Evolutionary conservation across 2,797 vertebrate species (phyloP).

Genomic region (Lagorchestes hirsutus): DNA sequence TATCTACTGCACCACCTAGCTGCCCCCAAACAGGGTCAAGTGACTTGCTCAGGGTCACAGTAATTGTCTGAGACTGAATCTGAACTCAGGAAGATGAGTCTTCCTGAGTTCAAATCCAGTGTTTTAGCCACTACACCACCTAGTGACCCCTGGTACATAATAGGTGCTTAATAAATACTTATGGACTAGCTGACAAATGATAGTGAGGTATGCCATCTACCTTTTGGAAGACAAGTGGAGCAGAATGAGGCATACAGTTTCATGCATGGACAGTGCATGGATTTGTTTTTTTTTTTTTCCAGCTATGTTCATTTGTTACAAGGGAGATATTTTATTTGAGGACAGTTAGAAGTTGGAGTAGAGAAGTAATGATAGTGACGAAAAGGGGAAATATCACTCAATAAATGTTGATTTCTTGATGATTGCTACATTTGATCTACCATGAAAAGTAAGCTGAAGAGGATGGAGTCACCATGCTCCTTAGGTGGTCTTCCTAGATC

Average conservation of each 20-base stretch:
- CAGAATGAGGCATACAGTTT: neutral
- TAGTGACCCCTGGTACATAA: neutral
- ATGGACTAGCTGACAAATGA: neutral
- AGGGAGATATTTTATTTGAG: neutral
- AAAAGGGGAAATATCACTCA: neutral
- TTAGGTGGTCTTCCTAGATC: neutral
- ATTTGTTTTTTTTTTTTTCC: no score
- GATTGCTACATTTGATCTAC: neutral
- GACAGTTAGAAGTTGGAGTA: neutral
- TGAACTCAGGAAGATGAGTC: no score
- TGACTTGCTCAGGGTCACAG: no score
- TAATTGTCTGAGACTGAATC: no score
- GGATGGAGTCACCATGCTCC: neutral
- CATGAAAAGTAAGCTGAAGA: neutral
- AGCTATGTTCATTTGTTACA: neutral
- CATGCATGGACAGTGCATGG: neutral
- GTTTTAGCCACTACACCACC: no score
- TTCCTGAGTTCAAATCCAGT: no score
- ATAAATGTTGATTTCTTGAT: no score
- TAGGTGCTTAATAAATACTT: neutral
- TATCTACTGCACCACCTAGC: no score
- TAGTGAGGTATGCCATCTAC: neutral
- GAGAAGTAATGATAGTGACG: neutral
- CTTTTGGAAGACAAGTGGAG: neutral
- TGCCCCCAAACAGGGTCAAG: no score